Base-by-base conservation (phyloP, 2,113 vertebrate genomes). In the Etheostoma spectabile region DNA sequence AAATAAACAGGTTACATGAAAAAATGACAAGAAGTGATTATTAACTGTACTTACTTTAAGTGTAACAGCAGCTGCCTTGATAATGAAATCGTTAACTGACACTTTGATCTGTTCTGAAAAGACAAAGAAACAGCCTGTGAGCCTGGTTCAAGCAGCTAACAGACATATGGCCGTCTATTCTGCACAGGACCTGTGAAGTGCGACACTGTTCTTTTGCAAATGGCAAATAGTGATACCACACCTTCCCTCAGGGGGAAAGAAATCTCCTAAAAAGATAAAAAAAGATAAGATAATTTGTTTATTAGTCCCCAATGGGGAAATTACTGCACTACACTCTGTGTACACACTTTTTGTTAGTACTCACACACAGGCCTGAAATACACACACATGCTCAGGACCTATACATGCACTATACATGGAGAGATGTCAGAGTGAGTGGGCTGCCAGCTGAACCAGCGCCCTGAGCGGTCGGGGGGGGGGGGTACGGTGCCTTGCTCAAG, bases 71-170 rank as follows among this genome's bases (percentile, higher is more conserved):
- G 95, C 96, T 78, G 97, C 97, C 91, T 98, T 99, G 92, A 99
- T 98, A 92, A 99, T 97, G 91, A 99, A 99, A 88, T 99, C 97
- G 82, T 99, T 99, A 90, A 99, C 96, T n/a, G 97, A 99, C 42
- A 99, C 96, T 95, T 97, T 98, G 93, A 99, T 94, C 74, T 98
- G 93, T 90, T 96, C 97, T 99, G 91, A 79, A 93, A 87, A 84
- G 35, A 89, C 49, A 92, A 88, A 88, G n/a, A 71, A 48, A 73
- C 24, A 59, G 30, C 14, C 11, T 72, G 22, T 81, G 35, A 88
- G 70, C 15, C 3, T 11, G 13, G 35, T 63, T 78, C 6, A 71
- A 60, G 21, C 18, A 48, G 27, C 42, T 22, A n/a, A n/a, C 14
- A 12, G 6, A 68, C 65, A 56, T 15, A 19, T 10, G 8, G 1